A percentile compares a stretch with the other conserved stretches of the same genome.
phyloP scores from a whole-genome alignment of 2,888 invertebrate genomes.

The Amiota minor region DNA sequence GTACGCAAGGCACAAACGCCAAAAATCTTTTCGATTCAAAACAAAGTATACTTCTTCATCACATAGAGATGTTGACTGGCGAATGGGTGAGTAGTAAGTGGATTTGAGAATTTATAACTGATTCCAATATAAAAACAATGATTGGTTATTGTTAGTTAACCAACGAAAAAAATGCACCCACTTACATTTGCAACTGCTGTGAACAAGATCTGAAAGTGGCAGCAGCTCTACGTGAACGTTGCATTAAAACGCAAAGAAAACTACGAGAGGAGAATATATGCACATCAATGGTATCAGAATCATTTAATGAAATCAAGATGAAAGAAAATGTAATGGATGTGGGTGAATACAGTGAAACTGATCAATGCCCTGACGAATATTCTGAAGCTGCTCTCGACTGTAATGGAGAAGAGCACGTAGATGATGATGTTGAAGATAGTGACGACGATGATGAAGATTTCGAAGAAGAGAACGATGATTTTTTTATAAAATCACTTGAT shows the following conservation, averaged over 20 bases:
- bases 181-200: conserved; percentile 54
- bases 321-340: conserved; percentile 40
- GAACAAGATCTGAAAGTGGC: conserved; percentile 49
- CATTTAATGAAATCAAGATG: background rate
- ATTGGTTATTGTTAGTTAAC: conserved; percentile 39
- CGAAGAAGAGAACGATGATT: background rate
- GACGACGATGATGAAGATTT: background rate
- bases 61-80: conserved; percentile 56
- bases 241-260: conserved; percentile 53
- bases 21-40: conserved; percentile 49
- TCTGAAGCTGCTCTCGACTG: background rate
- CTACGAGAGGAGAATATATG: conserved; percentile 34
- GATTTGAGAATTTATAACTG: conserved; percentile 19
- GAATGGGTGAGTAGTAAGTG: conserved; percentile 48
- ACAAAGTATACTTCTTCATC: conserved; percentile 51
- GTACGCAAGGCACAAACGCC: conserved; percentile 44
- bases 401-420: background rate
- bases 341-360: conserved; percentile 33
- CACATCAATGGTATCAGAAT: background rate
- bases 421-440: background rate
- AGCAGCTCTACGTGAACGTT: conserved; percentile 50
- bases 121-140: background rate
- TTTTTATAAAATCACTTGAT: too few relatives aligned
- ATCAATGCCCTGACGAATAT: background rate
- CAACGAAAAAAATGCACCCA: conserved; percentile 41